phyloP scores from a whole-genome alignment of 2,113 vertebrate genomes.

The Microcebus griseorufus region DNA sequence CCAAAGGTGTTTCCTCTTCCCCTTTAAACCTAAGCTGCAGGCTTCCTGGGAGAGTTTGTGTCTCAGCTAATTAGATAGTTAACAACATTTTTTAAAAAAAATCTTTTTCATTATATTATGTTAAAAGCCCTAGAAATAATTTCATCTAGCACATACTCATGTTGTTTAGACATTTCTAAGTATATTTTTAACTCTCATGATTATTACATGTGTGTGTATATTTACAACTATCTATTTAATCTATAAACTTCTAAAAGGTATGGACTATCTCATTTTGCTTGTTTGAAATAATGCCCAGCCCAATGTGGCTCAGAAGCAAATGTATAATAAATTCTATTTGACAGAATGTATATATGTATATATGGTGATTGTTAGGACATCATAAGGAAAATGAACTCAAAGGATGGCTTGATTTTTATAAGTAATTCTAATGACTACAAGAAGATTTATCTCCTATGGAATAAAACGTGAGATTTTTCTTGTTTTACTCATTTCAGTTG shows the following conservation, averaged over 20 bases:
- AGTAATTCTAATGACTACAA: not conserved
- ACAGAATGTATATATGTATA: too few species aligned
- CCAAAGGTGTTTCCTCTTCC: not conserved
- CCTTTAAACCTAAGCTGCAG: not conserved
- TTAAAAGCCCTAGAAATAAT: not conserved
- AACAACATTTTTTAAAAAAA: not conserved
- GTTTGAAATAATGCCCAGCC: conserved; percentile 16
- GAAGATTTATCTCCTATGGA: not conserved
- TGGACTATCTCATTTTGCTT: not conserved
- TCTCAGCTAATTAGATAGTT: not conserved
- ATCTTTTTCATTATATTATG: not conserved
- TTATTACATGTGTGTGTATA: not conserved
- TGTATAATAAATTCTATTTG: not conserved
- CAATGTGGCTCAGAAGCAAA: not conserved
- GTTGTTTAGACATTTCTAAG: not conserved
- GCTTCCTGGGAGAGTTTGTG: not conserved
- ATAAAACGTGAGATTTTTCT: not conserved
- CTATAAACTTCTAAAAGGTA: not conserved
- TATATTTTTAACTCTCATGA: not conserved
- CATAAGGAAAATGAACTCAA: not conserved
- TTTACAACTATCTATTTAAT: not conserved
- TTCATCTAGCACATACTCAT: not conserved
- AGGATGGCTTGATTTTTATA: conserved; percentile 2
- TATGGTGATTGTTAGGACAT: not conserved
- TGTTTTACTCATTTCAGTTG: not conserved